Evolutionary conservation across 2,113 vertebrate species (phyloP).

Genomic region (Thunnus thynnus): DNA sequence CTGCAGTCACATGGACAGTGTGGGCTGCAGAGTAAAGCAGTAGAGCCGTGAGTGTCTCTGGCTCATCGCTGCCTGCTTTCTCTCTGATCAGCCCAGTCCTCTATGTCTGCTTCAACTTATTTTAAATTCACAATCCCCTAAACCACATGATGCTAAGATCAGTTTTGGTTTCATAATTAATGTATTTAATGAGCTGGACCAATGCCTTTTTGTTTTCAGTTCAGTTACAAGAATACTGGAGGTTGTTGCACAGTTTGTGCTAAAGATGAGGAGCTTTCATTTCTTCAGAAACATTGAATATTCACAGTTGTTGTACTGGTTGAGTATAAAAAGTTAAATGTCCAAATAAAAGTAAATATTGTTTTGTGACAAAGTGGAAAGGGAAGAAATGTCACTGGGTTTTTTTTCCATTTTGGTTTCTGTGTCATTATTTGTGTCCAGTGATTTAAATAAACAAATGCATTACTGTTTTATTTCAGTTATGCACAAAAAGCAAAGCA

Average conservation of each 20-base stretch:
- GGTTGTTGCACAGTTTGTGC: slow-evolving; percentile 49
- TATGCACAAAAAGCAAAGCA: slow-evolving; percentile 38
- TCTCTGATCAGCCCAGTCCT: slow-evolving; percentile 75
- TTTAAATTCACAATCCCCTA: slow-evolving; percentile 45
- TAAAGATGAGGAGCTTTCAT: slow-evolving; percentile 51
- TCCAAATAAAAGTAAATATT: slow-evolving; percentile 68
- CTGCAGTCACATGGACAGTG: slow-evolving; percentile 34
- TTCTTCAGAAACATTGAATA: slow-evolving; percentile 59
- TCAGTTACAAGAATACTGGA: slow-evolving; percentile 49
- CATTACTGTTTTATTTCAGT: slow-evolving; percentile 69
- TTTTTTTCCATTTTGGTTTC: slow-evolving; percentile 69
- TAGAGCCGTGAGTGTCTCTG: slow-evolving; percentile 82
- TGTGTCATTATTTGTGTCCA: slow-evolving; percentile 85
- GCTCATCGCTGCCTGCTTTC: slow-evolving; percentile 86
- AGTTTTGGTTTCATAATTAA: slow-evolving; percentile 57
- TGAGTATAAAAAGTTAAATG: slow-evolving; percentile 44
- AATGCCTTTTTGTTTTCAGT: slow-evolving; percentile 58
- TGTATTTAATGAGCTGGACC: slow-evolving; percentile 57
- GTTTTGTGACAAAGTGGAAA: slow-evolving; percentile 73
- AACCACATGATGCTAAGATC: background rate
- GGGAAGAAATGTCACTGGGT: slow-evolving; percentile 36
- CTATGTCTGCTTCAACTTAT: slow-evolving; percentile 48
- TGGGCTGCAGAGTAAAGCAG: slow-evolving; percentile 79
- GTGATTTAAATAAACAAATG: slow-evolving; percentile 88
- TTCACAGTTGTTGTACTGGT: slow-evolving; percentile 58